Percentiles rank a stretch among this genome's conserved stretches.
These are phyloP conservation scores for Elephas maximus DNA, from an alignment of 2,113 vertebrate species.

Conservation along the genomic window DNA sequence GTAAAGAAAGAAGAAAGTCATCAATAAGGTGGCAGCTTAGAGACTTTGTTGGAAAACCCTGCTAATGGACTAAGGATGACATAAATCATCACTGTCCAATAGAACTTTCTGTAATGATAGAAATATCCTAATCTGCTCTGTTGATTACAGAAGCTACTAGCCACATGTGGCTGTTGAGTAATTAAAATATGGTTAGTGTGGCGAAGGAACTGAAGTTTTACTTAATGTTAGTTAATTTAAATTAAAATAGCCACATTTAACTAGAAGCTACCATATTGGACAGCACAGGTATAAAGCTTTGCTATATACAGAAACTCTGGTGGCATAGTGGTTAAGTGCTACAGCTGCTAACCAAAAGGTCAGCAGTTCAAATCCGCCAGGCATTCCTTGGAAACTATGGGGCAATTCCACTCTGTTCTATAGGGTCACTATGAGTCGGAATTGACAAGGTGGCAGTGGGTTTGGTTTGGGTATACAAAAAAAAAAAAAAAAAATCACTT, in stretches of 20 bases:
- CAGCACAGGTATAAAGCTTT: background rate
- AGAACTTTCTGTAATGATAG: background rate
- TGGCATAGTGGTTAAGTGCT: no score
- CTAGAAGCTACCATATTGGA: background rate
- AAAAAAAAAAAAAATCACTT: background rate
- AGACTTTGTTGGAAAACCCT: background rate
- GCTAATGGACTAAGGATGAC: background rate
- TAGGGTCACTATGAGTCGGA: no score
- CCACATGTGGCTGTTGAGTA: background rate
- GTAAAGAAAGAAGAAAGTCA: background rate
- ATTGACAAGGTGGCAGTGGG: no score
- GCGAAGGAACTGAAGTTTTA: background rate
- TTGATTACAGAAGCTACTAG: fast-evolving
- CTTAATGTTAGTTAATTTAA: background rate
- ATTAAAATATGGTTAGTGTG: background rate
- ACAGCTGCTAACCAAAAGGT: no score
- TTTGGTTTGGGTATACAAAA: background rate
- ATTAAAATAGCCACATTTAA: background rate
- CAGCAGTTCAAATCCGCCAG: no score
- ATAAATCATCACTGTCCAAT: fast-evolving
- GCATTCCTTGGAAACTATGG: no score
- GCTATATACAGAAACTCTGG: background rate
- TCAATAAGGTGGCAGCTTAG: fast-evolving
- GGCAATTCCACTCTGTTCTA: no score
- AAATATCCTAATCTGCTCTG: background rate